Conservation (phyloP, 2,888 invertebrate species). For the Ophonus ardosiacus region DNA sequence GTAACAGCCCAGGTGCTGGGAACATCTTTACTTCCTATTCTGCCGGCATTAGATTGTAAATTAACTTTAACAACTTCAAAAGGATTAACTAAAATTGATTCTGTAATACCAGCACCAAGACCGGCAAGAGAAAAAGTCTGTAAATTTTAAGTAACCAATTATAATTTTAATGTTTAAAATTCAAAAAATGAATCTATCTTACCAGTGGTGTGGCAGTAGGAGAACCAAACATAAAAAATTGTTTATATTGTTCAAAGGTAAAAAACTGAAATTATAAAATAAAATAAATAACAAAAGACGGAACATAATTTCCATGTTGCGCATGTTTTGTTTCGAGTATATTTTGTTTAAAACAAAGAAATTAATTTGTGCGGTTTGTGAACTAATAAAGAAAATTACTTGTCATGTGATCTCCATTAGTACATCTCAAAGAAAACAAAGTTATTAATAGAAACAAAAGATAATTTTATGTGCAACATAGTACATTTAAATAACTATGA, state of each 20-base stretch:
- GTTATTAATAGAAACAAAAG: constrained; percentile 55
- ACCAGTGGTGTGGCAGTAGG: constrained; percentile 87
- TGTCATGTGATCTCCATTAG: constrained; percentile 44
- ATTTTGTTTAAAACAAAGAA: constrained; percentile 8
- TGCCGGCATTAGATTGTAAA: constrained; percentile 85
- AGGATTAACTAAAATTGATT: constrained; percentile 94
- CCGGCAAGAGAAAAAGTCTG: constrained; percentile 94
- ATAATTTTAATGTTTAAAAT: background rate
- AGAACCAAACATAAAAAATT: constrained; percentile 88
- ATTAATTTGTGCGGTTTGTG: background rate
- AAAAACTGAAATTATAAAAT: constrained; percentile 81
- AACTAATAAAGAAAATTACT: constrained; percentile 11
- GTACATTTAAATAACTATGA: constrained; percentile 51
- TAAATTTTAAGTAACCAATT: constrained; percentile 40
- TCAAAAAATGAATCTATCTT: constrained; percentile 70
- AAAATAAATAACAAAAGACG: constrained; percentile 34
- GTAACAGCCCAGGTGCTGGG: constrained; percentile 90
- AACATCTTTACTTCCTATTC: constrained; percentile 77
- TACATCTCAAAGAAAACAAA: constrained; percentile 12
- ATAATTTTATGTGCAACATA: constrained; percentile 57
- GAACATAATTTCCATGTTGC: background rate
- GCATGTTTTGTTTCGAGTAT: background rate
- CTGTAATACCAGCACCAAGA: constrained; percentile 92
- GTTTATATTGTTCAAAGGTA: constrained; percentile 95
- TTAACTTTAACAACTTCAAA: constrained; percentile 98